Conservation (phyloP, 2,888 invertebrate genomes). For the Cosmia trapezina region DNA sequence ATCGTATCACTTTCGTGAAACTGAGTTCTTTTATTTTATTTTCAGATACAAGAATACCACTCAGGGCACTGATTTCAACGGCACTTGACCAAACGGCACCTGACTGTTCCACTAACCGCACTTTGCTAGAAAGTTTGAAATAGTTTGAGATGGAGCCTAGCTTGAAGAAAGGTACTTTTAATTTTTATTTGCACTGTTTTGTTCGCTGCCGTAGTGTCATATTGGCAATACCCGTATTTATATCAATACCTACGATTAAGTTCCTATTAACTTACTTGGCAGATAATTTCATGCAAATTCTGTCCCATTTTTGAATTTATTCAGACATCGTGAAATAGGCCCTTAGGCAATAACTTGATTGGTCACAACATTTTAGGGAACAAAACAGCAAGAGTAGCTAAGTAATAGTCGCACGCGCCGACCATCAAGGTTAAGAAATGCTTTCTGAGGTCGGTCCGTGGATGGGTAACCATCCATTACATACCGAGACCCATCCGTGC, state of each 20-base stretch:
- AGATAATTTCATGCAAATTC: too few species aligned
- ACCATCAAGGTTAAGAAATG: not conserved
- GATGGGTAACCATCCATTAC: not conserved
- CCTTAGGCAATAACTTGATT: not conserved
- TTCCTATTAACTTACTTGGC: too few species aligned
- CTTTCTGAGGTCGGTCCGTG: not conserved
- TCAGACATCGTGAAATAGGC: too few species aligned
- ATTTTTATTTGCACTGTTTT: not conserved
- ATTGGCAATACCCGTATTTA: too few species aligned
- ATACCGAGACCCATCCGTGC: not conserved
- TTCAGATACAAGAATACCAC: not conserved
- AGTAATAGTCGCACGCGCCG: not conserved
- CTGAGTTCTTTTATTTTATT: not conserved
- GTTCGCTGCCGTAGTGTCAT: not conserved
- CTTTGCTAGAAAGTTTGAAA: too few species aligned
- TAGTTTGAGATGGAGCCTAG: not conserved
- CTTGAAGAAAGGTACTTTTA: not conserved
- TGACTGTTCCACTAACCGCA: too few species aligned
- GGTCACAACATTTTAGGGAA: too few species aligned
- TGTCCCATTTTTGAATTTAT: too few species aligned
- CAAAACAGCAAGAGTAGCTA: too few species aligned
- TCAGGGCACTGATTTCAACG: too few species aligned
- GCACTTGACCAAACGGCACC: too few species aligned
- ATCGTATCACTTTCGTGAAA: conserved; percentile 14
- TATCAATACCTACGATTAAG: too few species aligned